A percentile compares a stretch with the other conserved stretches of the same genome.
These are phyloP conservation scores for Bolinopsis microptera DNA, from an alignment of 37 sponge, comb jelly and placozoan genomes.

Conservation along the genomic window DNA sequence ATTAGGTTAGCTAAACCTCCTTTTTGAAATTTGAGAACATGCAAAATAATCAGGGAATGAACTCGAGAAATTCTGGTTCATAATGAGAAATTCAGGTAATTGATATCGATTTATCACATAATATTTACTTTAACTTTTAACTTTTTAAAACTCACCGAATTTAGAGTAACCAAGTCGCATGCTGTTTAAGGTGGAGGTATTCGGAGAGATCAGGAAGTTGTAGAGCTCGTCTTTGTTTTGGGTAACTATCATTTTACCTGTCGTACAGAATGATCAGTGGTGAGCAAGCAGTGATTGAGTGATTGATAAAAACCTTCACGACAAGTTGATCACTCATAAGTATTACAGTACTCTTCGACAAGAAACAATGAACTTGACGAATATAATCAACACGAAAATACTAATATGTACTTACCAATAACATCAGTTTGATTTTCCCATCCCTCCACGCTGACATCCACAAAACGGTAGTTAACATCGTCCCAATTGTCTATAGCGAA, in stretches of 20 bases:
- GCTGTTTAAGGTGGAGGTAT: not conserved
- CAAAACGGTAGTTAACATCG: not conserved
- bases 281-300: not conserved
- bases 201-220: not conserved
- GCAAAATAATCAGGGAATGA: no score
- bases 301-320: not conserved
- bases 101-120: no score
- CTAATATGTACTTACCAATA: not conserved
- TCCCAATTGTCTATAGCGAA: not conserved
- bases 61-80: no score
- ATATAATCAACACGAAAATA: no score
- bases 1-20: no score
- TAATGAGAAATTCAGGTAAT: no score
- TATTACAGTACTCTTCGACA: no score
- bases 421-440: not conserved
- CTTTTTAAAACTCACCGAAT: not conserved
- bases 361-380: no score
- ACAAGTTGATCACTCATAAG: no score
- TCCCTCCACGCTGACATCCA: not conserved
- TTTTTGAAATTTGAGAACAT: no score
- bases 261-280: not conserved
- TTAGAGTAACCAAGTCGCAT: not conserved
- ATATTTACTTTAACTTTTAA: no score
- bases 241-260: not conserved
- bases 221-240: not conserved